Percentiles rank a stretch among this genome's conserved stretches.
phyloP scores from a whole-genome alignment of 2,888 invertebrate species.

The Heliconius ismenius region DNA sequence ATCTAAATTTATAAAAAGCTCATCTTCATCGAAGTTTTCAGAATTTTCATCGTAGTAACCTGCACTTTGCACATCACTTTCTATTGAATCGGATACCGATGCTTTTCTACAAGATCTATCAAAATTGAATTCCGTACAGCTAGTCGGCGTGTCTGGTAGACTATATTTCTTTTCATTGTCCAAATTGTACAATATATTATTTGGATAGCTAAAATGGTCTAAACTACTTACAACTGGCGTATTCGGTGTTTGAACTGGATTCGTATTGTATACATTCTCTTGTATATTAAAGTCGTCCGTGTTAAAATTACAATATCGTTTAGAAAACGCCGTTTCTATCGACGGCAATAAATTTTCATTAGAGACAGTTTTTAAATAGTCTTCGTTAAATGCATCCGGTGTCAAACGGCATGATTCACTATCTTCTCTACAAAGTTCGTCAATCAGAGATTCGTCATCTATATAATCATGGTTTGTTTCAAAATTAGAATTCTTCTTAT shows the following conservation, averaged over 20 bases:
- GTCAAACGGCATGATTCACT: conserved; percentile 64
- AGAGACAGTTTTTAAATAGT: conserved; percentile 58
- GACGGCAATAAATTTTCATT: conserved; percentile 69
- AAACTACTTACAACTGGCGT: conserved; percentile 60
- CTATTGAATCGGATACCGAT: conserved; percentile 73
- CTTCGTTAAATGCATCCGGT: conserved; percentile 68
- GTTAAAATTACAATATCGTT: conserved; percentile 65
- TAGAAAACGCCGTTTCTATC: conserved; percentile 75
- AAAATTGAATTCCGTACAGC: conserved; percentile 71
- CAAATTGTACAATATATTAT: conserved; percentile 71
- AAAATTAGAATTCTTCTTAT: conserved; percentile 53
- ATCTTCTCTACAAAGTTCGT: conserved; percentile 76
- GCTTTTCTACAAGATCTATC: conserved; percentile 67
- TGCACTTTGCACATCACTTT: conserved; percentile 72
- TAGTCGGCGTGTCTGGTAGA: conserved; percentile 73
- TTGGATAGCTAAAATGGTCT: conserved; percentile 76
- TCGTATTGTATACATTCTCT: conserved; percentile 46
- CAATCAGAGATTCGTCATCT: conserved; percentile 75
- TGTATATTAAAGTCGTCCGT: conserved; percentile 51
- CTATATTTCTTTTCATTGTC: conserved; percentile 66
- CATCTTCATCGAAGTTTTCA: conserved; percentile 73
- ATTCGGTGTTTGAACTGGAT: conserved; percentile 47
- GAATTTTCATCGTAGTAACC: conserved; percentile 74
- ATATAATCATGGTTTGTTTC: conserved; percentile 70
- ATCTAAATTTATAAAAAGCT: conserved; percentile 74